Evolutionary conservation across 2,888 invertebrate species (phyloP), one percentile per base, ranked within the genome.

Genomic region (Nymphalis urticae): DNA sequence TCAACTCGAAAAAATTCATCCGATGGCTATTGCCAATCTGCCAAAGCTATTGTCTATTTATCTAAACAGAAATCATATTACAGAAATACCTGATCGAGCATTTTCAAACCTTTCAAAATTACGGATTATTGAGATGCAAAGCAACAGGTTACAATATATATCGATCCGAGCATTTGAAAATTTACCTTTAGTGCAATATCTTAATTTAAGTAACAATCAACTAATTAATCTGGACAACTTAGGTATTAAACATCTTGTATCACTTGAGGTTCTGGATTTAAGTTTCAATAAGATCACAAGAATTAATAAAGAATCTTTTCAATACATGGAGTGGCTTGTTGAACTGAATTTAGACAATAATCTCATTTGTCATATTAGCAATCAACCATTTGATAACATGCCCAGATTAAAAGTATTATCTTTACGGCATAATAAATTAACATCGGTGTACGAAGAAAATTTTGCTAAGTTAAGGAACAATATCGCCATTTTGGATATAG

Each of bases 301-400:
- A 77, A 93, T 98, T 50, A 94, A 95, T n/a, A 95, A 94, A 73
- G 93, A 96, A 75, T 94, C 94, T 0, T 90, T 95, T 74, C 94
- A 95, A 72, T 94, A 95, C 65, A 95, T 98, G 94, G 97, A 97
- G 82, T 97, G 97, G 96, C 89, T 98, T 65, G 96, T 97, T 0
- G 97, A 97, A 83, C 85, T 98, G 7, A 96, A 96, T 92, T 94
- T 97, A 90, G 97, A 97, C 82, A 95, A 96, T 85, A 97, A 97
- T 88, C 93, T 94, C 71, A 95, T 97, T 77, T 97, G 97, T 82
- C 94, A 94, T 61, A 95, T 97, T 64, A 95, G 95, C 78, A 97
- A 96, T 4, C 94, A 95, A 42, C 96, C 97, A 1, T 97, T 97
- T 84, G 95, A 96, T 81, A 95, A 94, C 36, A 97, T 97, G 97